These are phyloP conservation scores for Adela reaumurella DNA, from an alignment of 2,888 invertebrate genomes.

Conservation along the genomic window DNA sequence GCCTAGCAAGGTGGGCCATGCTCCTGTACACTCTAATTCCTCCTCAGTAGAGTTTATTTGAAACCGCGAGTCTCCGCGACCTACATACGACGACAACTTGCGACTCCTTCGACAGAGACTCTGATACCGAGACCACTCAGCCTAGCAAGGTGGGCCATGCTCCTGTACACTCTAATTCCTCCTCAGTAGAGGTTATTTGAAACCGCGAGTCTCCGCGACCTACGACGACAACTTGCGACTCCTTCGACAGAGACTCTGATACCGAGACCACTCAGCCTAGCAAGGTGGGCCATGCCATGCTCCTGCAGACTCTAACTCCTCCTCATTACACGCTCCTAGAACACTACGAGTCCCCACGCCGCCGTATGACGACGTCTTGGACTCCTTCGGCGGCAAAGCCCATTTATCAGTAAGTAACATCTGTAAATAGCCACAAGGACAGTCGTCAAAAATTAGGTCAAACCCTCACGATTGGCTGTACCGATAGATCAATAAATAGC, in stretches of 20 bases:
- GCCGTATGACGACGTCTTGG: conserved; percentile 63
- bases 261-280: conserved; percentile 15
- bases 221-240: conserved; percentile 65
- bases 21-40: no score
- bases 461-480: no score
- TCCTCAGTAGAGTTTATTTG: conserved; percentile 21
- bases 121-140: conserved; percentile 28
- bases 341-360: conserved; percentile 16
- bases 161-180: no score
- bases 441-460: no score
- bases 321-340: conserved; percentile 21
- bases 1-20: conserved; percentile 8
- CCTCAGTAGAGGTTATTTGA: conserved; percentile 21
- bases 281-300: conserved; percentile 3
- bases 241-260: conserved; percentile 67
- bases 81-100: conserved; percentile 61
- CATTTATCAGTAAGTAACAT: no score
- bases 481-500: no score
- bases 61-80: conserved; percentile 17
- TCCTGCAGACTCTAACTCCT: no score
- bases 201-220: conserved; percentile 17
- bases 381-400: conserved; percentile 74
- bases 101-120: conserved; percentile 70
- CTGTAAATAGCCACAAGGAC: no score
- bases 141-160: conserved; percentile 9